Conservation (phyloP, 2,888 invertebrate genomes). For the Athalia circularis region DNA sequence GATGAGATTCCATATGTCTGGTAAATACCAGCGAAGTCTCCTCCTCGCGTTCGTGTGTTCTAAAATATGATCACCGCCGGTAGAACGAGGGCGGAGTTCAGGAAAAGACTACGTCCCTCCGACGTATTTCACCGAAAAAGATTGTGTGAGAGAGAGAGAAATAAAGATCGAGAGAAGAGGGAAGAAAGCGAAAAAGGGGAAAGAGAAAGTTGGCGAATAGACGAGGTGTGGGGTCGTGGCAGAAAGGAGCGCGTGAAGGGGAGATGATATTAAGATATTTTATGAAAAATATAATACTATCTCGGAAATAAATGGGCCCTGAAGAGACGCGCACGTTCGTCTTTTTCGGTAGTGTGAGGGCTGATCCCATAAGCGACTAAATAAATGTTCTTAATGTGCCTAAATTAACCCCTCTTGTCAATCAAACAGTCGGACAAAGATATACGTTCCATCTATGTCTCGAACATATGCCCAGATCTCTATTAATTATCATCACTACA, state of each 20-base stretch:
- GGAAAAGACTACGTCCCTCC: conserved; percentile 27
- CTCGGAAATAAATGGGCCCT: conserved; percentile 42
- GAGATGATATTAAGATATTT: conserved; percentile 54
- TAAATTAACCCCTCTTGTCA: conserved; percentile 41
- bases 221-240: conserved; percentile 48
- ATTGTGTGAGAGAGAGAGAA: conserved; percentile 37
- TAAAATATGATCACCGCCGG: conserved; percentile 38
- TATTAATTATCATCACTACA: conserved; percentile 37
- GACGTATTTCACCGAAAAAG: conserved; percentile 33
- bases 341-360: conserved; percentile 21
- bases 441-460: conserved; percentile 27
- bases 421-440: conserved; percentile 32
- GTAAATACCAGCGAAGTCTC: conserved; percentile 34
- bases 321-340: conserved; percentile 39
- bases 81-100: conserved; percentile 1
- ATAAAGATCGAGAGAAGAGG: conserved; percentile 41
- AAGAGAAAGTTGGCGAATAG: conserved; percentile 42
- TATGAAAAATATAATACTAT: conserved; percentile 48
- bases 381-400: conserved; percentile 37
- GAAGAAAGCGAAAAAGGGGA: conserved; percentile 47
- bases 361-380: conserved; percentile 26
- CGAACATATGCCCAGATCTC: conserved; percentile 27
- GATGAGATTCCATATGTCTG: conserved; percentile 39
- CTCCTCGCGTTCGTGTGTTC: conserved; percentile 31
- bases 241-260: conserved; percentile 49